Conservation (phyloP, 2,113 vertebrate genomes). For the Chunga burmeisteri region DNA sequence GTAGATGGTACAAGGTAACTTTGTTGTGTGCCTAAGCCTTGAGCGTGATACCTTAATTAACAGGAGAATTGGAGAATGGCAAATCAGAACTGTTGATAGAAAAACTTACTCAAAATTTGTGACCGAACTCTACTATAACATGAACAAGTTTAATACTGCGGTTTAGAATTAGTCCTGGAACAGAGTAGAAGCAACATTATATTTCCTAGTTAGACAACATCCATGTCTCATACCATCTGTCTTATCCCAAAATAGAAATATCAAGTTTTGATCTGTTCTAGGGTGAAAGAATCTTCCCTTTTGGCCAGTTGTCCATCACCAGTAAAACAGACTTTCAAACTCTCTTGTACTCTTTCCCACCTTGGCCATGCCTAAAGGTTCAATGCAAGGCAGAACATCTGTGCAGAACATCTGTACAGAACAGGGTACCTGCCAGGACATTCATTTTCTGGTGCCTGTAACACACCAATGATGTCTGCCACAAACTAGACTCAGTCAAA, state of each 20-base stretch:
- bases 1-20: not conserved
- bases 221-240: not conserved
- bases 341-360: not conserved
- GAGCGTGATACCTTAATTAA: not conserved
- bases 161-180: not conserved
- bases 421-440: fast-evolving
- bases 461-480: not conserved
- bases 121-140: not conserved
- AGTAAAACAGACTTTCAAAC: not conserved
- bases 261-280: not conserved
- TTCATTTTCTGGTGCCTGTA: not conserved
- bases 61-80: not conserved
- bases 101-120: not conserved
- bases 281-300: not conserved
- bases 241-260: not conserved
- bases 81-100: not conserved
- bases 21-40: not conserved
- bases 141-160: not conserved
- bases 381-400: not conserved
- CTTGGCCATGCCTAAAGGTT: not conserved
- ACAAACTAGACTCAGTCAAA: not conserved
- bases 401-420: not conserved
- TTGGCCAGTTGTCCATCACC: not conserved
- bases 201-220: not conserved
- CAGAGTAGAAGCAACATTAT: not conserved